Base-by-base conservation (phyloP, 2,113 vertebrate species). In the Girardinichthys multiradiatus region DNA sequence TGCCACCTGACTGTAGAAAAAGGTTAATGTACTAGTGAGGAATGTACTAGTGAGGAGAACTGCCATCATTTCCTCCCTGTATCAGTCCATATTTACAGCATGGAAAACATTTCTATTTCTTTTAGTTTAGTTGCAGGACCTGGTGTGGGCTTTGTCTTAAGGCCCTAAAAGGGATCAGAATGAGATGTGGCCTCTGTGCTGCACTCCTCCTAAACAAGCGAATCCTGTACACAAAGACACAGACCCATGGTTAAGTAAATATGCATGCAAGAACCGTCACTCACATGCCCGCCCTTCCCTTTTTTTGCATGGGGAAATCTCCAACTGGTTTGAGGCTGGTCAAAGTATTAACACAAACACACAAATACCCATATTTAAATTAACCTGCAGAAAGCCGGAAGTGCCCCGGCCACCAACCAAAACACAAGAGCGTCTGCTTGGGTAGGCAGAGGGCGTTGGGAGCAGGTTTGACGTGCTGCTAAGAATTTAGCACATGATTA, bases 131-230 rank as follows among this genome's bases (percentile, higher is more conserved):
- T 86, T 90, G 85, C 83, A 1, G 89, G 88, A 87, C 86, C 82
- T 84, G 89, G 89, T 82, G 79, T 82, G 2, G 86, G 86, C 83
- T 86, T n/a, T 90, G 86, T 85, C 90, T 87, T 45, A 71, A 75
- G 81, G 90, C 86, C 86, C 76, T 85, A 70, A 82, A 76, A 76
- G 57, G 87, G 81, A 89, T 88, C 86, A 90, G 77, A 86, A 75
- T 74, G 61, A 67, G 78, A 81, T 51, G 66, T 73, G 80, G 54
- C 63, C 42, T 68, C 72, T 68, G 72, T 31, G 63, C 65, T 6
- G 42, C 26, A 37, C 10, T 66, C 0, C 59, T 73, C 68, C 74
- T 63, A 77, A 76, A 78, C 78, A 74, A 54, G 48, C 31, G 42
- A 5, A 77, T 68, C 57, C 26, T 65, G 59, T 26, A 65, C 28